phyloP scores from a whole-genome alignment of 2,113 vertebrate genomes.

The Ancistrus triradiatus region DNA sequence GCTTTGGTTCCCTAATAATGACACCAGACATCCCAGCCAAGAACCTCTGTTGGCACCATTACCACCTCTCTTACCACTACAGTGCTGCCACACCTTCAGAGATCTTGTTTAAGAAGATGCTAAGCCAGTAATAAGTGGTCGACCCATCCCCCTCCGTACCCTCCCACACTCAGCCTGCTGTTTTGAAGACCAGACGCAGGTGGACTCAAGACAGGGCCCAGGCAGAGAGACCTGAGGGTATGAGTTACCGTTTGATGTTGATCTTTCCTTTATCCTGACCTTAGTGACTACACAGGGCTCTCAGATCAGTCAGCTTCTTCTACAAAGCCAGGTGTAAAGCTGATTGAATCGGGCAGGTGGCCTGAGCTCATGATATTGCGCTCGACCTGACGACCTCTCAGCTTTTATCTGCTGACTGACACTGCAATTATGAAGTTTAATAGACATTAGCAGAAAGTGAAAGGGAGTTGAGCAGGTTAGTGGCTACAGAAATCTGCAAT shows the following conservation, averaged over 20 bases:
- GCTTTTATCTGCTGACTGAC: conserved; percentile 23
- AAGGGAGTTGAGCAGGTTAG: too few species aligned
- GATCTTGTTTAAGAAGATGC: too few species aligned
- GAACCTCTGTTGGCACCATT: too few species aligned
- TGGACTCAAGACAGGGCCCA: conserved; percentile 27
- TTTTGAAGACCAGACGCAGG: conserved; percentile 34
- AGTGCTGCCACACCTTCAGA: too few species aligned
- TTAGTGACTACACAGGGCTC: not conserved
- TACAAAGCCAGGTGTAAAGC: not conserved
- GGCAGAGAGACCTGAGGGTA: not conserved
- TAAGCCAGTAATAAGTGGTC: not conserved
- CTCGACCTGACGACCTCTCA: not conserved
- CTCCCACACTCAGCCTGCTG: not conserved
- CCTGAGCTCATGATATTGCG: not conserved
- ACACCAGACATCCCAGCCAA: too few species aligned
- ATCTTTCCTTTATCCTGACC: conserved; percentile 13
- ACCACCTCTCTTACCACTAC: too few species aligned
- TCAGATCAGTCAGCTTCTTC: not conserved
- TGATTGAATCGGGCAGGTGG: conserved; percentile 1
- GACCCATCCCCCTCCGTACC: not conserved
- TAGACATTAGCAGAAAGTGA: not conserved
- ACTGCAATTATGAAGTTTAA: not conserved
- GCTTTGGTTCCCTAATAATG: too few species aligned
- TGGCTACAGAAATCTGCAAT: too few species aligned
- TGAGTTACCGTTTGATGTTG: not conserved